Conservation (phyloP, 2,888 invertebrate species). For the Aphelenchoides bicaudatus region DNA sequence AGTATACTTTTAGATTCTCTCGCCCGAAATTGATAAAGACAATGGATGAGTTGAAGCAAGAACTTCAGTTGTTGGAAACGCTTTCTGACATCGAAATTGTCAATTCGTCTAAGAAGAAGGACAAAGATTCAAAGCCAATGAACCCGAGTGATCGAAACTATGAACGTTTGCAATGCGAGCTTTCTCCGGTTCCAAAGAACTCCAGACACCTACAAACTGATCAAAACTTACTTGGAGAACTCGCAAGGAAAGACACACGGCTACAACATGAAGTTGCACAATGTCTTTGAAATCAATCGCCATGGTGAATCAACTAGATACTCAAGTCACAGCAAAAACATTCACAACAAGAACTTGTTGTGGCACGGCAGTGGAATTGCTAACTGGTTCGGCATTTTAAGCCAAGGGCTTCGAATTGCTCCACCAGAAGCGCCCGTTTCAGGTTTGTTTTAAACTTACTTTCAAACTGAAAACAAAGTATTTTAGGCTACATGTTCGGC, state of each 20-base stretch:
- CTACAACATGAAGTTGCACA: slow-evolving; percentile 18
- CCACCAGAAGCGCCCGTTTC: slow-evolving; percentile 89
- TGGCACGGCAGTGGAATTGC: slow-evolving; percentile 86
- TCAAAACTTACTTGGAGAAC: slow-evolving; percentile 77
- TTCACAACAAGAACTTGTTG: slow-evolving; percentile 46
- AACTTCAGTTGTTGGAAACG: slow-evolving; percentile 64
- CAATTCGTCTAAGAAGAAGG: slow-evolving; percentile 15
- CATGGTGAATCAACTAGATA: slow-evolving; percentile 68
- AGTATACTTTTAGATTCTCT: slow-evolving; percentile 61
- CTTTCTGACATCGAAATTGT: slow-evolving; percentile 59
- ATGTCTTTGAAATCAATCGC: slow-evolving; percentile 60
- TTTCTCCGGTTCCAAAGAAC: slow-evolving; percentile 60
- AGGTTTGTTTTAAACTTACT: too few species aligned
- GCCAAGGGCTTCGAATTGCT: slow-evolving; percentile 82
- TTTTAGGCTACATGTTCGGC: slow-evolving; percentile 89
- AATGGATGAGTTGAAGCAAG: slow-evolving; percentile 61
- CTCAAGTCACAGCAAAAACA: slow-evolving; percentile 67
- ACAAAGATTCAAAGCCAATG: slow-evolving; percentile 33
- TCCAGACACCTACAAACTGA: slow-evolving; percentile 64
- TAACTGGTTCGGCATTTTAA: slow-evolving; percentile 79
- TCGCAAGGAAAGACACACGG: slow-evolving; percentile 87
- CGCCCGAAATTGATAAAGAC: slow-evolving; percentile 64
- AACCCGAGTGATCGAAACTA: slow-evolving; percentile 65
- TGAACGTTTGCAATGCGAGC: slow-evolving; percentile 62
- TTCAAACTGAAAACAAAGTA: background rate